Evolutionary conservation across 2,888 invertebrate species (phyloP), one percentile per base, ranked within the genome.

Genomic region (Callyntrura guangdongensis): DNA sequence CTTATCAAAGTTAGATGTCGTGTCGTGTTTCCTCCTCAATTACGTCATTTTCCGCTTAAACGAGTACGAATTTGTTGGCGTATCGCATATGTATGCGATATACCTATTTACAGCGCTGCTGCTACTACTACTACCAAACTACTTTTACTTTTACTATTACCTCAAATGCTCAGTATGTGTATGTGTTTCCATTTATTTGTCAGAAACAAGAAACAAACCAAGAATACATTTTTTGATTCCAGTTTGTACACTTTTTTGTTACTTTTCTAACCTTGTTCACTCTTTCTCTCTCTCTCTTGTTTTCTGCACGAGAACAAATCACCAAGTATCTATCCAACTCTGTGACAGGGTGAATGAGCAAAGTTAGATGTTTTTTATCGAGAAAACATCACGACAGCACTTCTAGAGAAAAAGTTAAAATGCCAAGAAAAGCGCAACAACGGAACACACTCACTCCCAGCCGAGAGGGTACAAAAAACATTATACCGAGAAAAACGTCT

Each of bases 41-140:
- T 84, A 84, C 53, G 67, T 45, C 82, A 82, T 82, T 61, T 61
- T 47, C 82, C 64, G 53, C 12, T 61, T 22, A 20, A 61, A 20
- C 20, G 20, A 61, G 9, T 61, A 20, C 9, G 61, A 20, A 22
- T 22, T 61, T 61, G 20, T 61, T 61, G 17, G 36, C 36, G 9
- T 22, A 59, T 61, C 61, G 36, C 6, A 36, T 36, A 36, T 36
- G 6, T 36, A 6, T 36, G 36, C 36, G 2, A 36, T 36, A 36
- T 36, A 36, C 6, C 6, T 36, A 4, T 36, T 36, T 36, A n/a
- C n/a, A n/a, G n/a, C n/a, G n/a, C 36, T 36, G 36, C 36, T 36
- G 36, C 6, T 36, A 6, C 36, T 36, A 36, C n/a, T n/a, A n/a
- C n/a, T n/a, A n/a, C n/a, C n/a, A n/a, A n/a, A n/a, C n/a, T 36